These are phyloP conservation scores for Mesochorus sp. DNA, from an alignment of 2,888 invertebrate species.

Conservation along the genomic window DNA sequence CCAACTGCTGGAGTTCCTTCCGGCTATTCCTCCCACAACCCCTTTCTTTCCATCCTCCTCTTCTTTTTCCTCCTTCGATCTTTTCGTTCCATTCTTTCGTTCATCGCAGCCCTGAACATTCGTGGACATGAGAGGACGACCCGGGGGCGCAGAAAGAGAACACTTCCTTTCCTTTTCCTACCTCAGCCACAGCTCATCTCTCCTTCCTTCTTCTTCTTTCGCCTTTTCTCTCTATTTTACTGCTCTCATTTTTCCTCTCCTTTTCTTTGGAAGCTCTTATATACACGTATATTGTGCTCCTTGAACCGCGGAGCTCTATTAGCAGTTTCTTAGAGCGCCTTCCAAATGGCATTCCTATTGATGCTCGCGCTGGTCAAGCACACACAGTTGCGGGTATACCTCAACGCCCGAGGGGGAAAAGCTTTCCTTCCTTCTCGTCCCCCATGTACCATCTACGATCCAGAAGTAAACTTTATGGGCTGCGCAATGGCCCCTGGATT, in stretches of 20 bases:
- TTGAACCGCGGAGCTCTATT: conserved; percentile 73
- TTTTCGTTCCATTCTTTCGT: conserved; percentile 50
- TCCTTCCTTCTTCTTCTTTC: conserved; percentile 35
- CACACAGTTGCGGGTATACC: conserved; percentile 65
- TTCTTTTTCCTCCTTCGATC: conserved; percentile 43
- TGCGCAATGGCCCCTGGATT: conserved; percentile 73
- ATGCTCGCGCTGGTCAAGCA: conserved; percentile 67
- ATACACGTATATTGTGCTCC: conserved; percentile 25
- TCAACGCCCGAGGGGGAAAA: conserved; percentile 72
- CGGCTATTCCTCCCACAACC: conserved; percentile 60
- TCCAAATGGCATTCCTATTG: conserved; percentile 80
- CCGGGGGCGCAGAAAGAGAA: not conserved
- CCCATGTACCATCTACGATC: conserved; percentile 29
- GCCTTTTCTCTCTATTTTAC: conserved; percentile 52
- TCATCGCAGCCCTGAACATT: conserved; percentile 46
- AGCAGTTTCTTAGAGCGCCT: conserved; percentile 80
- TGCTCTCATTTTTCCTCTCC: conserved; percentile 50
- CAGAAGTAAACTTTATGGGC: conserved; percentile 77
- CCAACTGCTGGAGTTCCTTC: conserved; percentile 55
- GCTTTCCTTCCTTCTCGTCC: conserved; percentile 64
- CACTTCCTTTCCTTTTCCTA: conserved; percentile 33
- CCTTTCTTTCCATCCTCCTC: conserved; percentile 58
- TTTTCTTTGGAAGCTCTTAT: conserved; percentile 21
- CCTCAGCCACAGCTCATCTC: conserved; percentile 18
- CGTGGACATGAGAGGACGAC: conserved; percentile 19